A percentile compares a stretch with the other conserved stretches of the same genome.
phyloP scores from a whole-genome alignment of 2,797 vertebrate genomes.

The Salarias fasciatus region DNA sequence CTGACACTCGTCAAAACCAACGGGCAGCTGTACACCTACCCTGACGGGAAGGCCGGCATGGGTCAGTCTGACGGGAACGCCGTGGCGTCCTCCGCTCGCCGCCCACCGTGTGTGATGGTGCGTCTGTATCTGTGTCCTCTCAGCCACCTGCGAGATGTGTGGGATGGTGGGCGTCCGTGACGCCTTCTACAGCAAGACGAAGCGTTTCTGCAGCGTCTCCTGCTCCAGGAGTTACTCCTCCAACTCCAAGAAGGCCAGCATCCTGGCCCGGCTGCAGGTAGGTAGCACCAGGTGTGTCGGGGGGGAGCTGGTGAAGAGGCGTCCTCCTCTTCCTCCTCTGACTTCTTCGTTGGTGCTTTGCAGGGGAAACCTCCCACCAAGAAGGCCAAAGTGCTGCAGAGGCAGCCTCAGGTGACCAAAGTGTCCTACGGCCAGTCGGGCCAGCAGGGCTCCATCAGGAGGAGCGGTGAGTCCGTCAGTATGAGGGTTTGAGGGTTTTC shows the following conservation, averaged over 20 bases:
- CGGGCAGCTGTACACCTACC: constrained; percentile 96
- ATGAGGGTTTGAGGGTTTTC: no score
- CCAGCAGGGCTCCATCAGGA: constrained; percentile 90
- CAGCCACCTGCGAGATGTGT: constrained; percentile 98
- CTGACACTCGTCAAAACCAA: constrained; percentile 97
- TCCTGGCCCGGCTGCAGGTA: constrained; percentile 93
- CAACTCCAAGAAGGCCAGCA: constrained; percentile 99
- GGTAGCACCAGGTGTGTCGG: no score
- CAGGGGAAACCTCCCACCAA: constrained; percentile 97
- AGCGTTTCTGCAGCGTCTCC: constrained; percentile 96
- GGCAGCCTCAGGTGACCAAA: constrained; percentile 94
- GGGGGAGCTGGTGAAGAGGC: no score
- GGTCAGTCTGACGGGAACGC: constrained; percentile 80
- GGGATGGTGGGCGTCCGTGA: constrained; percentile 97
- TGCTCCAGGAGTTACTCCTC: constrained; percentile 97
- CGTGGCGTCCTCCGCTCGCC: no score
- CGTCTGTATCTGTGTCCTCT: neutral
- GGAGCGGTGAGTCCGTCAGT: constrained; percentile 89
- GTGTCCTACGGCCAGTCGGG: constrained; percentile 90
- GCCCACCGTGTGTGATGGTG: neutral
- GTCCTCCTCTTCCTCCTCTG: neutral
- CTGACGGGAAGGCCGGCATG: constrained; percentile 97
- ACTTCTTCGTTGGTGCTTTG: neutral
- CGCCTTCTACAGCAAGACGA: constrained; percentile 98
- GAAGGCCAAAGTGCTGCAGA: constrained; percentile 95